A percentile compares a stretch with the other conserved stretches of the same genome.
Evolutionary conservation across 2,888 invertebrate genomes (phyloP).

Genomic region (Drosophila quinaria): DNA sequence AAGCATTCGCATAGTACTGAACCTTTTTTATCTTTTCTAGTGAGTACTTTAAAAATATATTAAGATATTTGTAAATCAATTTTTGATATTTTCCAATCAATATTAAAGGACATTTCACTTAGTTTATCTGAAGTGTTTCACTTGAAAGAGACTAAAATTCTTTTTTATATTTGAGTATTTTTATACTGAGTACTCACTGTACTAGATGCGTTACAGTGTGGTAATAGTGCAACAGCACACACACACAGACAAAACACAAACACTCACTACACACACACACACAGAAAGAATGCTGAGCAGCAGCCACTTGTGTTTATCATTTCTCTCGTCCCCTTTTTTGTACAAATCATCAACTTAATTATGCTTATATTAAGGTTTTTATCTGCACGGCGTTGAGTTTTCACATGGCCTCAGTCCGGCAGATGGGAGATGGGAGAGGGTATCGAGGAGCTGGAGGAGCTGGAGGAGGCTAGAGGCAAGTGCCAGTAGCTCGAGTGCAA

Average conservation of each 20-base stretch:
- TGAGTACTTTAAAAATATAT: not conserved
- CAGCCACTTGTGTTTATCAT: constrained; percentile 72
- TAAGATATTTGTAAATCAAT: not conserved
- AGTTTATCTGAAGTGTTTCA: constrained; percentile 15
- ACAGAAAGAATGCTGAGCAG: constrained; percentile 18
- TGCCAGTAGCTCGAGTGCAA: constrained; percentile 80
- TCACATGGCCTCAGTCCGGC: constrained; percentile 61
- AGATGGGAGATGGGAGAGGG: not conserved
- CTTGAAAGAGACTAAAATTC: not conserved
- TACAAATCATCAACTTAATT: constrained; percentile 83
- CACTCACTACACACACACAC: constrained; percentile 17
- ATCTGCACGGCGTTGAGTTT: constrained; percentile 75
- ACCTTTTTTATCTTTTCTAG: not conserved
- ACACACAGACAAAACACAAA: too few relatives aligned
- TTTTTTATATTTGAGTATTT: too few relatives aligned
- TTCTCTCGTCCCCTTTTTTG: constrained; percentile 73
- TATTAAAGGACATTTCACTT: not conserved
- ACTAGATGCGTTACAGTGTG: constrained; percentile 27
- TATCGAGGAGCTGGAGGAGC: not conserved
- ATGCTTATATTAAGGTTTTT: constrained; percentile 81
- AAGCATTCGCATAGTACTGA: not conserved
- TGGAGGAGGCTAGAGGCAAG: constrained; percentile 55
- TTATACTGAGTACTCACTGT: constrained; percentile 40
- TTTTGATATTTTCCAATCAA: not conserved
- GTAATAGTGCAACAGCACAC: constrained; percentile 43